Evolutionary conservation across 2,888 invertebrate genomes (phyloP), one percentile per base, ranked within the genome.

Genomic region (Cordilura impudica): DNA sequence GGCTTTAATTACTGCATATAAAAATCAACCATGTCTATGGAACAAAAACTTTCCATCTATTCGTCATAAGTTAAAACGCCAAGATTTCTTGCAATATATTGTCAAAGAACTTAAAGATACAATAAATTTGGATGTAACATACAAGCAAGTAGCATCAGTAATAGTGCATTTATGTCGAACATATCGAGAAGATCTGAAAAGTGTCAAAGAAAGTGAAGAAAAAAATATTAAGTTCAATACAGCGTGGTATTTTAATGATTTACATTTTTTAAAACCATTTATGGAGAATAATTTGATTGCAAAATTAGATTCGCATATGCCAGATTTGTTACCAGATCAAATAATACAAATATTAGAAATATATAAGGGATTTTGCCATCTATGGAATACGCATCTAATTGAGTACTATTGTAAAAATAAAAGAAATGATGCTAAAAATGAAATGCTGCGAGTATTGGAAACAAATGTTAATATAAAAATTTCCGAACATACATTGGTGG

Each of bases 301-400:
- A n/a, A 79, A 79, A 60, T 35, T 79, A 10, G 75, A 72, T 35
- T 67, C 71, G 5, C 70, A 79, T 63, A n/a, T 74, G 35, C 69
- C 69, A 7, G 63, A 70, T 29, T 26, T 78, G 7, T 53, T 53
- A 7, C 69, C 69, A 26, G 47, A 72, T n/a, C 74, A 81, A 49
- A 71, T 79, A 43, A 65, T 54, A 14, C 31, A 80, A 71, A 65
- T 81, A 53, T 63, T 77, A 4, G 65, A 58, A 23, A 79, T 79
- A 29, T 81, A 81, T 39, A 73, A 73, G 26, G 39, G 39, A 14
- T 49, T 39, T 23, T 69, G 72, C 0, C 49, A 60, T 8, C 61
- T 81, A 4, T 81, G 81, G 81, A 73, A 81, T 51, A 69, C 79
- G 0, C 49, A 79, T 51, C 43, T 73, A 7, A 73, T 76, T 23